Evolutionary conservation across 2,113 vertebrate genomes (phyloP), one percentile per base, ranked within the genome.

Genomic region (Cololabis saira): DNA sequence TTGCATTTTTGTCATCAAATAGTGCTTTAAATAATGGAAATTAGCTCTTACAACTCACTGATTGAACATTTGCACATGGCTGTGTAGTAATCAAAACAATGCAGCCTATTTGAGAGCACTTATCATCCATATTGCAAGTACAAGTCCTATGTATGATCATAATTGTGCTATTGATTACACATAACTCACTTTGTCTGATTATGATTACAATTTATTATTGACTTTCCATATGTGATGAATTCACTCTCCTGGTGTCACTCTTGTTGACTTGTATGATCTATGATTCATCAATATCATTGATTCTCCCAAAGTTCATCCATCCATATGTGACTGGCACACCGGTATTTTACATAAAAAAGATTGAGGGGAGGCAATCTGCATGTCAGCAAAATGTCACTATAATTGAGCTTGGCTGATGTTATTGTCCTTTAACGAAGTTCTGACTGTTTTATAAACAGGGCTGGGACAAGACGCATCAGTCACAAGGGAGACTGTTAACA

Each of bases 141-240:
- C 76, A 56, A 80, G 87, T 91, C 91, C 89, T 92, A 92, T 92
- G 51, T 33, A 73, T 77, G 93, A 94, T 92, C 93, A 95, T 94
- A 93, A 95, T 95, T 93, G 91, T 90, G 89, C 80, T 95, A 97
- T 97, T 93, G 96, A 97, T 96, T 95, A 92, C 80, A 93, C 94
- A 94, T 96, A 94, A 95, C 94, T 95, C 94, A 95, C 92, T 94
- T 95, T 94, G 95, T 94, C 94, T 93, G 91, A 91, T 92, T 93
- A 93, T 95, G 95, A 96, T 96, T 95, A 94, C 95, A 95, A 94
- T 94, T 94, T 93, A 91, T 93, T 93, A 93, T 92, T 92, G 94
- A 92, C 92, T 92, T 91, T 93, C 91, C 84, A 37, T 64, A 86
- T 92, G 92, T 92, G 78, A 93, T 93, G 94, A 95, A 94, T 94